These are phyloP conservation scores for Thymelicus acteon DNA, from an alignment of 2,888 invertebrate genomes.

Conservation along the genomic window DNA sequence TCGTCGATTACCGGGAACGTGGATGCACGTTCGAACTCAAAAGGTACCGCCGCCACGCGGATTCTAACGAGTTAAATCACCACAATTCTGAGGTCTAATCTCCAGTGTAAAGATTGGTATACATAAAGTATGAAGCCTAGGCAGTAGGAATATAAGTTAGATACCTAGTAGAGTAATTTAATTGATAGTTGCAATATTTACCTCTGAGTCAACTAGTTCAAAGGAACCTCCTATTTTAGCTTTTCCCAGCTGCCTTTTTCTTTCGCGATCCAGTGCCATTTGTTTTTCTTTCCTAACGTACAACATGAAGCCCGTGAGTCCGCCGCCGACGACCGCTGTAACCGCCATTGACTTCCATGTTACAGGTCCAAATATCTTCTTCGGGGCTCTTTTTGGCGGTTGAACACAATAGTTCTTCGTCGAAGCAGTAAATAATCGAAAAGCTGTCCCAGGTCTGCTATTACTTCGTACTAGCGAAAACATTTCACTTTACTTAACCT, in stretches of 20 bases:
- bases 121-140: too few relatives aligned
- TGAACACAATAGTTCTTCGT: slow-evolving; percentile 61
- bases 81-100: not conserved
- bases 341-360: slow-evolving; percentile 92
- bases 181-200: slow-evolving; percentile 42
- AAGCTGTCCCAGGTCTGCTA: slow-evolving; percentile 47
- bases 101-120: too few relatives aligned
- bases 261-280: slow-evolving; percentile 87
- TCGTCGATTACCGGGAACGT: too few relatives aligned
- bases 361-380: slow-evolving; percentile 85
- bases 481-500: slow-evolving; percentile 33
- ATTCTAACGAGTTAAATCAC: too few relatives aligned
- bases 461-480: slow-evolving; percentile 47
- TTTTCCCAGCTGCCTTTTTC: slow-evolving; percentile 93
- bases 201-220: slow-evolving; percentile 90
- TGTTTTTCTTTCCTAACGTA: slow-evolving; percentile 94
- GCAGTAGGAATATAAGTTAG: not conserved
- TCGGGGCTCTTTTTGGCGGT: slow-evolving; percentile 62
- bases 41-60: too few relatives aligned
- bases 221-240: slow-evolving; percentile 97
- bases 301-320: slow-evolving; percentile 88
- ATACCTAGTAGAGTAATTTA: not conserved
- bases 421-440: slow-evolving; percentile 65
- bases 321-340: slow-evolving; percentile 87
- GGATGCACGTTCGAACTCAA: too few relatives aligned